These are phyloP conservation scores for Amazona vittata DNA, from an alignment of 2,113 vertebrate genomes.

Conservation along the genomic window DNA sequence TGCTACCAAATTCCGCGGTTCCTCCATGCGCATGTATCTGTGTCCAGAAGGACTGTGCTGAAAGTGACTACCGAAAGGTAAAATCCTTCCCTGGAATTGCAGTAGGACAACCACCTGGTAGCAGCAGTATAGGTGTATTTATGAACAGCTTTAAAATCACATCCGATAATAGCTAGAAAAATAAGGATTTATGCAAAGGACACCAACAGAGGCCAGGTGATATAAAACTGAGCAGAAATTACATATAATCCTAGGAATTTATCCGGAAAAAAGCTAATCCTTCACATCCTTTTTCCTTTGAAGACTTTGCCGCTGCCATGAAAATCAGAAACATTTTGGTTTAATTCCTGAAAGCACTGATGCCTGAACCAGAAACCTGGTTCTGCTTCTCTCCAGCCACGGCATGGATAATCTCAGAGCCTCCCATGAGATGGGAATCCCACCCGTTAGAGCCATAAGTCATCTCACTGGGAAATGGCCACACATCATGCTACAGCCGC, in stretches of 20 bases:
- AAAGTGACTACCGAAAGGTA: background rate
- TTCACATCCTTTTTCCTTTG: background rate
- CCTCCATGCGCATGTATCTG: accelerated
- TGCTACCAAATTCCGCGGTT: background rate
- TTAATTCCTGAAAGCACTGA: background rate
- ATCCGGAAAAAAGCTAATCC: background rate
- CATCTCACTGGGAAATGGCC: background rate
- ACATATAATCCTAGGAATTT: background rate
- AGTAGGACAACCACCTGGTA: background rate
- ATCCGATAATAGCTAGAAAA: background rate
- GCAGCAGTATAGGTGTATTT: background rate
- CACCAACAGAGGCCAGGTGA: background rate
- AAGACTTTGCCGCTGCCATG: background rate
- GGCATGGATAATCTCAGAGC: background rate
- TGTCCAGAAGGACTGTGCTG: background rate
- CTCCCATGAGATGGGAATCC: background rate
- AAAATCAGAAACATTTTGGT: background rate
- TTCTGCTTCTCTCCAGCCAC: background rate
- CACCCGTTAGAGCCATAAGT: background rate
- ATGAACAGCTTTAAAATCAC: background rate
- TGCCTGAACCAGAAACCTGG: background rate
- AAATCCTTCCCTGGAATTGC: background rate
- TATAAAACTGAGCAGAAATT: background rate
- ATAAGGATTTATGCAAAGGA: background rate
- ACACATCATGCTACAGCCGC: background rate